Base-by-base conservation (phyloP, 1,140 invertebrate genomes). In the Carposina sasakii region DNA sequence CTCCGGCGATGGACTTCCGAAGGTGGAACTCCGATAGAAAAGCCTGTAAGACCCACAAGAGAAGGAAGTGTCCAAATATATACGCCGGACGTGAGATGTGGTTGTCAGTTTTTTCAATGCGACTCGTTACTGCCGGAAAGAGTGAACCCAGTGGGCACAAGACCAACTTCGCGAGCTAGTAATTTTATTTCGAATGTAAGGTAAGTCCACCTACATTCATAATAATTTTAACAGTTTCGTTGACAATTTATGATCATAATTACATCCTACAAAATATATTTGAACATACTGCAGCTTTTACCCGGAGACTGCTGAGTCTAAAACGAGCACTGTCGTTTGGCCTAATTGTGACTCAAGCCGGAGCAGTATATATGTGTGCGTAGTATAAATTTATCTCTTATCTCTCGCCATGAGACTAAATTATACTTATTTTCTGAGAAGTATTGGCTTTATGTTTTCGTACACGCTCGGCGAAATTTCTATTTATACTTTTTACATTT, bases 31-130 rank as follows among this genome's bases (percentile, higher is more conserved):
- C 88, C 88, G 28, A 68, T 83, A 52, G 84, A 87, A 58, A 87
- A 81, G 79, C 84, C 87, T 54, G 71, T 89, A 68, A 65, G 83
- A 67, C 83, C 88, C 55, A 85, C 88, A 33, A 69, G 88, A 53
- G 86, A 89, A 57, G 86, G 87, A 62, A 89, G 90, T 62, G 89
- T 90, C 44, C 90, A 90, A 62, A 87, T 89, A 52, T 88, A 88
- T 63, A 90, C 91, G 30, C 86, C 90, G 64, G 92, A 94, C 73
- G 93, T 94, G 33, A 90, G 93, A 48, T 94, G 93, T 78, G 93
- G 88, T 51, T 94, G 93, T 86, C 93, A 94, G 86, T 94, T 90
- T 86, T 95, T 90, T 81, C 89, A 92, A 85, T 90, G 90, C 67
- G 91, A 93, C 71, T 92, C 91, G 48, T 75, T 93, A 61, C 81